Percentiles rank a stretch among this genome's conserved stretches.
These are phyloP conservation scores for Capitulum mitella DNA, from an alignment of 2,888 invertebrate species.

Conservation along the genomic window DNA sequence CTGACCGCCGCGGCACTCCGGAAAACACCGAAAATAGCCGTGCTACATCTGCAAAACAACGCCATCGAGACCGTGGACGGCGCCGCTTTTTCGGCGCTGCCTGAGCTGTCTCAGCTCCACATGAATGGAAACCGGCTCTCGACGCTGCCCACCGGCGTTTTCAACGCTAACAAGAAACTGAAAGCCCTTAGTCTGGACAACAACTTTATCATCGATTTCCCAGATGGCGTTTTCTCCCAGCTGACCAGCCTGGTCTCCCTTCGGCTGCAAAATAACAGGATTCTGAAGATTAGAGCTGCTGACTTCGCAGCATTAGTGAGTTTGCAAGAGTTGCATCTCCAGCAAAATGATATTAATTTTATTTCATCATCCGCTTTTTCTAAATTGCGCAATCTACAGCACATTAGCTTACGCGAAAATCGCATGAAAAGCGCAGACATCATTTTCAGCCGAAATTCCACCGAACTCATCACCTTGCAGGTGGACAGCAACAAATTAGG, in stretches of 20 bases:
- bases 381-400: slow-evolving; percentile 55
- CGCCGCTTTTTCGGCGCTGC: slow-evolving; percentile 32
- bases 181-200: slow-evolving; percentile 77
- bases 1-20: slow-evolving; percentile 31
- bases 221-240: slow-evolving; percentile 71
- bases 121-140: slow-evolving; percentile 35
- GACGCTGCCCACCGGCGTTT: slow-evolving; percentile 32
- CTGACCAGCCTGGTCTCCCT: slow-evolving; percentile 67
- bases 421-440: slow-evolving; percentile 66
- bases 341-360: slow-evolving; percentile 71
- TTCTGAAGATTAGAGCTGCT: slow-evolving; percentile 64
- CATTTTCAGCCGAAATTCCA: slow-evolving; percentile 52
- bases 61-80: slow-evolving; percentile 33
- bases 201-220: slow-evolving; percentile 66
- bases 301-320: slow-evolving; percentile 74
- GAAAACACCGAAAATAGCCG: slow-evolving; percentile 35
- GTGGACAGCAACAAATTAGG: slow-evolving; percentile 40
- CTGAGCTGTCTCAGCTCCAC: slow-evolving; percentile 34
- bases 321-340: slow-evolving; percentile 75
- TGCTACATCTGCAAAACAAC: slow-evolving; percentile 35
- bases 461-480: slow-evolving; percentile 38
- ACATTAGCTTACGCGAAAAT: slow-evolving; percentile 80
- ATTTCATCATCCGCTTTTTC: slow-evolving; percentile 75
- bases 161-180: slow-evolving; percentile 57
- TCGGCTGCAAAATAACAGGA: slow-evolving; percentile 74